Evolutionary conservation across 1,140 invertebrate genomes (phyloP), one percentile per base, ranked within the genome.

Genomic region (Araneus ventricosus): DNA sequence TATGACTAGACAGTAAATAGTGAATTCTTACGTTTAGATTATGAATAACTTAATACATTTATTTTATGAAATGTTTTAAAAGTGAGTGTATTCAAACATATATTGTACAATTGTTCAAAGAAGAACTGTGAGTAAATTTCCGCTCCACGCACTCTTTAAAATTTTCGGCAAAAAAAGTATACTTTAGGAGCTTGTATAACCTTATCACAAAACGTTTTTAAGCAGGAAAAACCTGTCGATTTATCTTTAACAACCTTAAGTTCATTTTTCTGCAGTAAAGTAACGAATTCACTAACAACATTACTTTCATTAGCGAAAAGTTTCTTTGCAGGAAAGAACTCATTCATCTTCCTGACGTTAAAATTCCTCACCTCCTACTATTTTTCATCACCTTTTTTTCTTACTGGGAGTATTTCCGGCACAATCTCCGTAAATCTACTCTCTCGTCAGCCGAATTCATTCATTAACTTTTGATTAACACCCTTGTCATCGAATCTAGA

Each of bases 391-490:
- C 17, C 70, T 20, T 75, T 22, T 75, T 37, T 70, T 30, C 70
- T 37, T 20, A 10, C 67, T 7, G 20, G 20, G 70, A 75, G 67
- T 75, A 75, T 75, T 75, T 75, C 30, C 30, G 30, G 30, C 14
- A 17, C 30, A 75, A 34, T 75, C 70, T 75, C 30, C 70, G 70
- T 75, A 75, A 75, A 75, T 75, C 30, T 75, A 75, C 70, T 75
- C 70, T 20, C 70, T 75, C 17, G 17, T 75, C 70, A 75, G 17
- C 5, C 27, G 20, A 37, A 34, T 75, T 37, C 70, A 75, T 75
- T 75, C 70, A 75, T 75, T 75, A 75, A 34, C 70, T 75, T 75
- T 75, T 75, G 70, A 75, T 75, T 75, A 75, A 75, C 70, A 75
- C 70, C 34, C 70, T 75, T 75, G 70, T 75, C 70, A 75, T 17